These are phyloP conservation scores for Poeciliopsis turrubarensis DNA, from an alignment of 2,113 vertebrate genomes.

Conservation along the genomic window DNA sequence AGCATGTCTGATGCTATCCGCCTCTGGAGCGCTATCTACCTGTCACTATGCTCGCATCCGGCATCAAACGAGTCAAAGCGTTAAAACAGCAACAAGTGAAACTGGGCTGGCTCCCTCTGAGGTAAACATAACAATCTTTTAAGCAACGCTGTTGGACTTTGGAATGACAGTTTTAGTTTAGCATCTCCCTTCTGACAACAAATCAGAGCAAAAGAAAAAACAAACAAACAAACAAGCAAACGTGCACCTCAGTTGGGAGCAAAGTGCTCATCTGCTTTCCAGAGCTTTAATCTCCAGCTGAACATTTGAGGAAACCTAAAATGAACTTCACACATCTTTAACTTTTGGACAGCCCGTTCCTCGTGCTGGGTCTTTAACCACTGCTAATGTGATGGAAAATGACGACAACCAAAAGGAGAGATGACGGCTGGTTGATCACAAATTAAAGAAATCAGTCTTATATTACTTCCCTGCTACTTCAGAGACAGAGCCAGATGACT, in stretches of 20 bases:
- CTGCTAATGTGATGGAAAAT: constrained; percentile 77
- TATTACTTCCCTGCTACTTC: constrained; percentile 70
- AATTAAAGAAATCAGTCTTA: constrained; percentile 78
- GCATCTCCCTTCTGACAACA: constrained; percentile 29
- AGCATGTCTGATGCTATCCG: constrained; percentile 56
- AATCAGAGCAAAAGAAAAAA: constrained; percentile 3
- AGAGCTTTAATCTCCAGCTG: neutral
- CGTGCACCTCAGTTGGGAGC: constrained; percentile 2
- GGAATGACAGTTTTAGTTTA: constrained; percentile 44
- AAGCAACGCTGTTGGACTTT: constrained; percentile 37
- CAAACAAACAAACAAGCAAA: constrained; percentile 26
- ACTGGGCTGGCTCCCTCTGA: constrained; percentile 60
- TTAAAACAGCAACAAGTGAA: constrained; percentile 55
- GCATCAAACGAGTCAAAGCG: constrained; percentile 48
- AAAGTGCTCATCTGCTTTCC: constrained; percentile 11
- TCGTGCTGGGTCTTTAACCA: constrained; percentile 52
- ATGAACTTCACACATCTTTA: constrained; percentile 49
- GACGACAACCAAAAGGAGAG: constrained; percentile 62
- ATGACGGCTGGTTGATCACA: constrained; percentile 70
- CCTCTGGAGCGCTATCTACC: constrained; percentile 52
- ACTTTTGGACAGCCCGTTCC: constrained; percentile 47
- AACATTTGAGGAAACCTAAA: constrained; percentile 5
- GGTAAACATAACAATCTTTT: constrained; percentile 43
- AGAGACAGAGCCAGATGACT: constrained; percentile 61
- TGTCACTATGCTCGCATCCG: constrained; percentile 52